These are phyloP conservation scores for Limosa lapponica DNA, from an alignment of 2,797 vertebrate species.

Conservation along the genomic window DNA sequence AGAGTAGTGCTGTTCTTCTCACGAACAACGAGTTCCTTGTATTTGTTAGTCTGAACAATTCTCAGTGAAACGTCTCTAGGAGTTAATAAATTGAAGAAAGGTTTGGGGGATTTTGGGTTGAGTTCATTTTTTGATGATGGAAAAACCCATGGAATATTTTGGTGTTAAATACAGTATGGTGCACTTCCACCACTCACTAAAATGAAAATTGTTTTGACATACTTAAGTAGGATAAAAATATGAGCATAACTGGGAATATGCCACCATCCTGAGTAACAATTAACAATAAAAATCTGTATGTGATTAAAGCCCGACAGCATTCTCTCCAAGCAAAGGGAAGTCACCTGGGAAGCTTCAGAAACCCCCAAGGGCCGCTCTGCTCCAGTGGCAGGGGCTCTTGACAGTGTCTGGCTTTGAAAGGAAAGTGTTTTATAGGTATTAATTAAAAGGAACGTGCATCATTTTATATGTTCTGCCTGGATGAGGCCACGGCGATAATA, in stretches of 20 bases:
- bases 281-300: neutral
- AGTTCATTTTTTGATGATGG: neutral
- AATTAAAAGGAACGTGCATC: neutral
- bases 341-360: neutral
- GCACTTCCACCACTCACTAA: neutral
- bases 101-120: neutral
- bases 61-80: neutral
- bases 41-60: neutral
- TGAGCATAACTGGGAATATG: neutral
- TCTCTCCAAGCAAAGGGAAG: neutral
- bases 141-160: neutral
- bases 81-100: neutral
- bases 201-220: neutral
- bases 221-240: neutral
- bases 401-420: neutral
- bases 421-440: neutral
- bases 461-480: neutral
- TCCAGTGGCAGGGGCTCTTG: neutral
- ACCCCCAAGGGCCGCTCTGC: neutral
- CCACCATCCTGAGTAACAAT: neutral
- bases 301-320: neutral
- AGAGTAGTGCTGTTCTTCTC: neutral
- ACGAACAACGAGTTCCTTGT: neutral
- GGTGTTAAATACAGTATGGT: neutral
- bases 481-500: neutral